Percentiles rank a stretch among this genome's conserved stretches.
These are phyloP conservation scores for Maniola jurtina DNA, from an alignment of 1,140 invertebrate species.

Conservation along the genomic window DNA sequence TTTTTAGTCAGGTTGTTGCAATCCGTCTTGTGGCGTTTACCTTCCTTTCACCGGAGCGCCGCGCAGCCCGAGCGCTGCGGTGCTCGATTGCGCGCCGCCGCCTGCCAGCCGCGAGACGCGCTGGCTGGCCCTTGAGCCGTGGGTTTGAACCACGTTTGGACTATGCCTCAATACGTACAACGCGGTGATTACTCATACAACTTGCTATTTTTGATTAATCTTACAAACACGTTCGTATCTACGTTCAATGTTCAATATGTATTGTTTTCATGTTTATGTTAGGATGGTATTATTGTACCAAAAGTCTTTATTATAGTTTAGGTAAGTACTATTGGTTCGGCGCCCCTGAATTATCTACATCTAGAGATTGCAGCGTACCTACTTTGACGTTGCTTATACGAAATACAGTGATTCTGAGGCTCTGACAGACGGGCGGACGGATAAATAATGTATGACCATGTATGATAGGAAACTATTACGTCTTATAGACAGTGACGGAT, in stretches of 20 bases:
- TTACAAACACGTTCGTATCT: background rate
- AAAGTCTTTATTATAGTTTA: too few species aligned
- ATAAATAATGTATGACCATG: too few species aligned
- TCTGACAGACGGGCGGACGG: too few species aligned
- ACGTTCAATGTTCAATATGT: background rate
- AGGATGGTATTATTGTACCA: background rate
- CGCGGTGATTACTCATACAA: slow-evolving; percentile 44
- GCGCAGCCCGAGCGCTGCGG: slow-evolving; percentile 40
- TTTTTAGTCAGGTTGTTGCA: slow-evolving; percentile 72
- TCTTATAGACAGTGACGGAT: too few species aligned
- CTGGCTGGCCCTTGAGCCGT: slow-evolving; percentile 54
- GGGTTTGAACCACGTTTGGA: slow-evolving; percentile 28
- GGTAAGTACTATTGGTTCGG: too few species aligned
- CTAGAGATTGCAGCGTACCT: too few species aligned
- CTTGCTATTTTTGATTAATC: slow-evolving; percentile 27
- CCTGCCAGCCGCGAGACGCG: slow-evolving; percentile 37
- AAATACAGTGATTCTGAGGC: too few species aligned
- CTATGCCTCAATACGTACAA: slow-evolving; percentile 34
- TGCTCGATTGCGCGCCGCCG: slow-evolving; percentile 26
- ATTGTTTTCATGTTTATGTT: background rate
- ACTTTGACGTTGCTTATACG: too few species aligned
- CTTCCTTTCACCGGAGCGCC: slow-evolving; percentile 66
- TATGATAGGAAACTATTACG: too few species aligned
- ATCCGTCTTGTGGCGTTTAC: slow-evolving; percentile 67
- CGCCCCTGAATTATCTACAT: too few species aligned